Evolutionary conservation across 2,888 invertebrate species (phyloP).

Genomic region (Vanessa cardui): DNA sequence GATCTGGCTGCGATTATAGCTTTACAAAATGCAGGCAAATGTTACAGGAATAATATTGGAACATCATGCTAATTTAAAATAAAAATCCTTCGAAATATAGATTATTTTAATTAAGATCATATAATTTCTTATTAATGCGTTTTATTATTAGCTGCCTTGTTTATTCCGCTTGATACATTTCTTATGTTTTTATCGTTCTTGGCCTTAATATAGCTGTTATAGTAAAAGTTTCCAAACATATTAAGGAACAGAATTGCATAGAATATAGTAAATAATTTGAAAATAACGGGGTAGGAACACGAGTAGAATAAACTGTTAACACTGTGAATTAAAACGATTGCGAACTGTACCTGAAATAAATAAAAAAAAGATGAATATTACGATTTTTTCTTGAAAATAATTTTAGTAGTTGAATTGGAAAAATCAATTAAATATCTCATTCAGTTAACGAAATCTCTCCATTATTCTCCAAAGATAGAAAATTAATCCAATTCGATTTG

Average conservation of each 20-base stretch:
- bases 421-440: too few relatives aligned
- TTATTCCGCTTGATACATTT: neutral
- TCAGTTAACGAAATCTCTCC: too few relatives aligned
- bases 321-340: neutral
- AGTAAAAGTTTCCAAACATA: slow-evolving; percentile 6
- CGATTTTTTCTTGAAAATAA: neutral
- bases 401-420: neutral
- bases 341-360: slow-evolving; percentile 7
- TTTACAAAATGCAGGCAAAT: too few relatives aligned
- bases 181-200: neutral
- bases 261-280: neutral
- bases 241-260: neutral
- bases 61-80: too few relatives aligned
- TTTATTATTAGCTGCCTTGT: neutral
- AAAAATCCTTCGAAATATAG: too few relatives aligned
- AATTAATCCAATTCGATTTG: too few relatives aligned
- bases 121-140: neutral
- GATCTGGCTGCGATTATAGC: too few relatives aligned
- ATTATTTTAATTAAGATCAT: too few relatives aligned
- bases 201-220: neutral
- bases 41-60: too few relatives aligned
- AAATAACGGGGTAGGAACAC: neutral
- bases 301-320: neutral
- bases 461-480: too few relatives aligned
- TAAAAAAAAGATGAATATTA: neutral